These are phyloP conservation scores for Microcebus lehilahytsara DNA, from an alignment of 2,113 vertebrate species.

Conservation along the genomic window DNA sequence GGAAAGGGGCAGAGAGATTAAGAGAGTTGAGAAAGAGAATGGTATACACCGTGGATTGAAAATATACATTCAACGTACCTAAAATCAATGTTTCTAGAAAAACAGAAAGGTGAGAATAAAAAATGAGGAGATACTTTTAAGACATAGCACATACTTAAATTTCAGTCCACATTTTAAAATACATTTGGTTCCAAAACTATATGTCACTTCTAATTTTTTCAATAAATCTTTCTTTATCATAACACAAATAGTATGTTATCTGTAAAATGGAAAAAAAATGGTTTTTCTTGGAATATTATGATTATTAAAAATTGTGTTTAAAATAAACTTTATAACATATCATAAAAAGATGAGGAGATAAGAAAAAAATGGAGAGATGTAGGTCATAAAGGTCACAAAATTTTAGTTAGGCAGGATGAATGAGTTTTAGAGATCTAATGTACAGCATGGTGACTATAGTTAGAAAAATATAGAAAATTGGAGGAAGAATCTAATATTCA, in stretches of 20 bases:
- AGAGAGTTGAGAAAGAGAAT: neutral
- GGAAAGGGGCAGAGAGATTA: neutral
- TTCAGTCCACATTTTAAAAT: constrained; percentile 3
- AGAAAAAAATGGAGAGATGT: neutral
- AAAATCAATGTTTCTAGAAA: neutral
- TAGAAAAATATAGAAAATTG: neutral
- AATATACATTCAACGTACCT: neutral
- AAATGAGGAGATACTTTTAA: neutral
- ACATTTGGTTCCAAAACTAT: constrained; percentile 4
- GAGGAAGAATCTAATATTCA: neutral
- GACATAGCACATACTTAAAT: neutral
- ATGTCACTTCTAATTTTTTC: neutral
- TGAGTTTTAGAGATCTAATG: neutral
- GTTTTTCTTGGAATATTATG: neutral
- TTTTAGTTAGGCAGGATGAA: too few species aligned
- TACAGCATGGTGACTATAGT: neutral
- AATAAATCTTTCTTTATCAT: neutral
- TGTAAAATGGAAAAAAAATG: neutral
- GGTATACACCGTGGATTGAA: neutral
- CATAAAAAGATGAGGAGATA: neutral
- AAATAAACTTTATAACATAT: neutral
- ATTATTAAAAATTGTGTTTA: constrained; percentile 33
- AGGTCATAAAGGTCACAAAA: neutral
- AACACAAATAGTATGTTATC: constrained; percentile 15
- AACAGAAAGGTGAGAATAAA: neutral